phyloP scores from a whole-genome alignment of 2,797 vertebrate genomes.

The Ataeniobius toweri region DNA sequence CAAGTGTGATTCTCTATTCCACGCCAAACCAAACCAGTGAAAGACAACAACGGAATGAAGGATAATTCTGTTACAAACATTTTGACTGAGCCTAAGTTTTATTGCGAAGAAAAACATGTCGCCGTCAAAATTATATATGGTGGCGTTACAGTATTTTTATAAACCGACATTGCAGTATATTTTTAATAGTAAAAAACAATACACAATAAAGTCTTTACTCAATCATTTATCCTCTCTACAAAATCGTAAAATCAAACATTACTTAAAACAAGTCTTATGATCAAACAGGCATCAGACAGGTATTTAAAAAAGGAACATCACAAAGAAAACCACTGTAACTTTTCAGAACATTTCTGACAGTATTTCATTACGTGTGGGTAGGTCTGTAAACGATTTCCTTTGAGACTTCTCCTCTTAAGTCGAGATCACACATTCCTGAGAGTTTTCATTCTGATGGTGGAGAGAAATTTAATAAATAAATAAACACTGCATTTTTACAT shows the following conservation, averaged over 20 bases:
- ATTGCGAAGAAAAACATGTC: too few species aligned
- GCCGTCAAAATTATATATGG: neutral
- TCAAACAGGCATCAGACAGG: constrained; percentile 60
- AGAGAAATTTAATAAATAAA: constrained; percentile 78
- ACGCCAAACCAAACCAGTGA: neutral
- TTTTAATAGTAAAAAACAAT: constrained; percentile 10
- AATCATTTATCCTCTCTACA: constrained; percentile 16
- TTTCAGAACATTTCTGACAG: constrained; percentile 73
- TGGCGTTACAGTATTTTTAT: neutral
- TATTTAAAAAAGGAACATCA: constrained; percentile 62
- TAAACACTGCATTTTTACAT: constrained; percentile 77
- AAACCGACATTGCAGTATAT: constrained; percentile 12
- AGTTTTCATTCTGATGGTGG: constrained; percentile 66
- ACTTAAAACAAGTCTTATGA: constrained; percentile 32
- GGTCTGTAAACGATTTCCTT: constrained; percentile 78
- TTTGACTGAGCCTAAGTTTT: neutral
- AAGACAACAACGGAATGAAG: neutral
- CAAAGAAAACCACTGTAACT: constrained; percentile 67
- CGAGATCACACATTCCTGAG: constrained; percentile 76
- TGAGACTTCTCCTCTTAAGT: constrained; percentile 74
- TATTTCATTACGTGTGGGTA: constrained; percentile 74
- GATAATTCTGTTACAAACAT: neutral
- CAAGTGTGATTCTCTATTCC: neutral
- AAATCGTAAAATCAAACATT: constrained; percentile 29
- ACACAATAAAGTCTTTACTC: constrained; percentile 27